A percentile compares a stretch with the other conserved stretches of the same genome.
phyloP scores from a whole-genome alignment of 2,797 vertebrate species.

The Cacajao melanocephalus region DNA sequence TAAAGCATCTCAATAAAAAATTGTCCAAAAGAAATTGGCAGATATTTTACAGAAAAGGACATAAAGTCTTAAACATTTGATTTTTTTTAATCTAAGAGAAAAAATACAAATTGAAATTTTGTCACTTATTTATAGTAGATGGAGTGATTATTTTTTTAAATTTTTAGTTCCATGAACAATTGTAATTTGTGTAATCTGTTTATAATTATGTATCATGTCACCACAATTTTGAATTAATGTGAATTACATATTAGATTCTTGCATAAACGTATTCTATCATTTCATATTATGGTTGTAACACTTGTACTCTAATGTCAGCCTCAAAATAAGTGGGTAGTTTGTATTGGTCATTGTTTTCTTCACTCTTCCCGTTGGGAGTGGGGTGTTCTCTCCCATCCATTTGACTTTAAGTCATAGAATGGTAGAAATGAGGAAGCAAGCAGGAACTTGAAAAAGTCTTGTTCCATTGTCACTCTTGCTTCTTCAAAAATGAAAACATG shows the following conservation, averaged over 20 bases:
- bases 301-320: neutral
- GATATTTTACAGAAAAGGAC: neutral
- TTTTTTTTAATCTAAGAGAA: neutral
- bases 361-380: no score
- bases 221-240: neutral
- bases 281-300: neutral
- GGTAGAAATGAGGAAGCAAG: neutral
- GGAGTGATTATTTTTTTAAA: neutral
- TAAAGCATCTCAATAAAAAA: neutral
- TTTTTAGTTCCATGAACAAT: neutral
- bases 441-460: neutral
- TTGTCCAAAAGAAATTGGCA: neutral
- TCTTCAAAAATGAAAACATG: neutral
- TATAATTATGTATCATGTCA: neutral
- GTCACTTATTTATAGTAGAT: neutral
- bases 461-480: neutral
- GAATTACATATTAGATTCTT: neutral
- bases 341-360: neutral
- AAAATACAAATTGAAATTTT: neutral
- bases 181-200: neutral
- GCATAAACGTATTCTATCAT: neutral
- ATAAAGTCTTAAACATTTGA: neutral
- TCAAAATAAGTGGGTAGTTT: neutral
- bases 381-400: neutral
- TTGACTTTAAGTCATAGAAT: neutral